These are phyloP conservation scores for Chaitophorus viminalis DNA, from an alignment of 2,888 invertebrate species.

Conservation along the genomic window DNA sequence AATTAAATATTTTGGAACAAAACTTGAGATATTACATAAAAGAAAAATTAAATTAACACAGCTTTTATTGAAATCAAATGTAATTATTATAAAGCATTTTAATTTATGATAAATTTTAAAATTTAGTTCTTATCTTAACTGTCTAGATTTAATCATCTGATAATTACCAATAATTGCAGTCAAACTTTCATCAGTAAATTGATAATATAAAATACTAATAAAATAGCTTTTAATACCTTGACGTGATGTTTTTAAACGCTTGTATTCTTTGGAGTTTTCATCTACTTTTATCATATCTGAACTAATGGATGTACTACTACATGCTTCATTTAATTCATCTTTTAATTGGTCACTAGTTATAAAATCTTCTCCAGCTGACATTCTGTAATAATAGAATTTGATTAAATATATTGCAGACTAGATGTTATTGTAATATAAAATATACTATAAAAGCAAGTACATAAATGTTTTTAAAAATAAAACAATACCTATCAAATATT, in stretches of 20 bases:
- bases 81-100: too few relatives aligned
- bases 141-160: background rate
- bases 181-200: background rate
- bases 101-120: background rate
- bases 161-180: background rate
- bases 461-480: background rate
- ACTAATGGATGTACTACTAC: conserved; percentile 3
- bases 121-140: background rate
- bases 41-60: too few relatives aligned
- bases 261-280: conserved; percentile 42
- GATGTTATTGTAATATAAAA: background rate
- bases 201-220: background rate
- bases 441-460: background rate
- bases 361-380: conserved; percentile 86
- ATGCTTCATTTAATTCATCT: conserved; percentile 73
- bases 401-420: background rate
- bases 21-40: too few relatives aligned
- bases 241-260: conserved; percentile 34
- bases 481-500: conserved; percentile 80
- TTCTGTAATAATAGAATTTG: conserved; percentile 68
- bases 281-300: conserved; percentile 56
- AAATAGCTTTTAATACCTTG: conserved; percentile 24
- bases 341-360: conserved; percentile 86
- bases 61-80: too few relatives aligned
- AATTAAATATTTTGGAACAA: too few relatives aligned